phyloP scores from a whole-genome alignment of 2,888 invertebrate genomes.

The Cinara cedri region DNA sequence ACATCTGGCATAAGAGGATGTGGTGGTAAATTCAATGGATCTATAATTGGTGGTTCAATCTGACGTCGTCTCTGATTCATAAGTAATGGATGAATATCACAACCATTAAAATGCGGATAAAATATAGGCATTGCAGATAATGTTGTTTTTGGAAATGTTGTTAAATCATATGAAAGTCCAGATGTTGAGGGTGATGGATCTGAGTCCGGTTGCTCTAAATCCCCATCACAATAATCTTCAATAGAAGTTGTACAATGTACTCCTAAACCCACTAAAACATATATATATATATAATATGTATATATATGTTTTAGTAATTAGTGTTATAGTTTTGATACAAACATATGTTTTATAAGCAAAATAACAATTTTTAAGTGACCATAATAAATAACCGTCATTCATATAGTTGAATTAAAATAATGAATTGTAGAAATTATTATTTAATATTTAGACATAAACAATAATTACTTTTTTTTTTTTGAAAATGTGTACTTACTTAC shows the following conservation, averaged over 20 bases:
- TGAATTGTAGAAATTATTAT: too few species aligned
- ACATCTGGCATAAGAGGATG: conserved; percentile 53
- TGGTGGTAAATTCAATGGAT: conserved; percentile 51
- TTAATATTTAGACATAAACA: too few species aligned
- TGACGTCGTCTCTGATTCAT: conserved; percentile 55
- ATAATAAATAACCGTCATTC: too few species aligned
- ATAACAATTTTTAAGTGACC: too few species aligned
- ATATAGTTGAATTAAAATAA: too few species aligned
- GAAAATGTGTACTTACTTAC: too few species aligned
- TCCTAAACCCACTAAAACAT: conserved; percentile 56
- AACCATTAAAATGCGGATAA: conserved; percentile 60
- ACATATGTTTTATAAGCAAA: too few species aligned
- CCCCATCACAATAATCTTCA: conserved; percentile 49
- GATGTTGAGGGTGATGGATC: conserved; percentile 59
- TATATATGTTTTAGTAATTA: too few species aligned
- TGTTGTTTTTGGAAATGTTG: conserved; percentile 58
- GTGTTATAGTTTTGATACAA: too few species aligned
- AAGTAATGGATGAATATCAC: conserved; percentile 60
- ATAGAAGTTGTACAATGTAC: conserved; percentile 58
- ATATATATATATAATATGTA: too few species aligned
- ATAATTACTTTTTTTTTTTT: too few species aligned
- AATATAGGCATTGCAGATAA: conserved; percentile 60
- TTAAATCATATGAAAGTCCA: conserved; percentile 59
- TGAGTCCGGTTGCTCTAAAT: conserved; percentile 48
- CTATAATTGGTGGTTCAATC: conserved; percentile 33